phyloP scores from a whole-genome alignment of 2,113 vertebrate species.

The Anarhynchus alexandrinus region DNA sequence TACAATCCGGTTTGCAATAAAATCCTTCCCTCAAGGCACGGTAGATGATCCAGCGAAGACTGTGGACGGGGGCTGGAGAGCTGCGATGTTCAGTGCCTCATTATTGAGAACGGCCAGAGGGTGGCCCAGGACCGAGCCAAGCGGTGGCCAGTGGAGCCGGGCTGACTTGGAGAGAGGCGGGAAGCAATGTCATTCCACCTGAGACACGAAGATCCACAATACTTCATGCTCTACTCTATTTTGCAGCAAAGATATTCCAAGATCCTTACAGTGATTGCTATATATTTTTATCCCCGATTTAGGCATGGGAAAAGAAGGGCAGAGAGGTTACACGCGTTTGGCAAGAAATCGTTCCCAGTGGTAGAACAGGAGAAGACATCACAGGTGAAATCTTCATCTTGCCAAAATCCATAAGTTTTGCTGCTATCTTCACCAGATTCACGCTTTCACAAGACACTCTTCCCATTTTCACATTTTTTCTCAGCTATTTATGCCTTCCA shows the following conservation, averaged over 20 bases:
- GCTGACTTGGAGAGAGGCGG: fast-evolving
- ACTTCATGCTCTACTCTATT: background rate
- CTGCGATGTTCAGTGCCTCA: background rate
- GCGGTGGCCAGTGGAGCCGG: background rate
- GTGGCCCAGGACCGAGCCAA: background rate
- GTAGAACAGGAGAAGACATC: background rate
- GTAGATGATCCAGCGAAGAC: background rate
- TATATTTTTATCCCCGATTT: background rate
- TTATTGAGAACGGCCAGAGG: background rate
- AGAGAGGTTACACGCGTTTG: background rate
- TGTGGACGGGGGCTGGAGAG: background rate
- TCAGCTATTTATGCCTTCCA: background rate
- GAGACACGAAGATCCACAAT: background rate
- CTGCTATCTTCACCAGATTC: background rate
- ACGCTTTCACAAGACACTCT: background rate
- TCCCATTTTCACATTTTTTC: background rate
- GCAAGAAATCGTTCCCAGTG: background rate
- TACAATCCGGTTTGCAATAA: background rate
- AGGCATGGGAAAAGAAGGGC: background rate
- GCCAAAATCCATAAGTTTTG: background rate
- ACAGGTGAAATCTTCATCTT: background rate
- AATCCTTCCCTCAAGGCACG: background rate
- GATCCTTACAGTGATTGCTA: background rate
- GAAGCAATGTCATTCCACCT: background rate
- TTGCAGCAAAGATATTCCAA: background rate